These are phyloP conservation scores for Arothron firmamentum DNA, from an alignment of 2,113 vertebrate species.

Conservation along the genomic window DNA sequence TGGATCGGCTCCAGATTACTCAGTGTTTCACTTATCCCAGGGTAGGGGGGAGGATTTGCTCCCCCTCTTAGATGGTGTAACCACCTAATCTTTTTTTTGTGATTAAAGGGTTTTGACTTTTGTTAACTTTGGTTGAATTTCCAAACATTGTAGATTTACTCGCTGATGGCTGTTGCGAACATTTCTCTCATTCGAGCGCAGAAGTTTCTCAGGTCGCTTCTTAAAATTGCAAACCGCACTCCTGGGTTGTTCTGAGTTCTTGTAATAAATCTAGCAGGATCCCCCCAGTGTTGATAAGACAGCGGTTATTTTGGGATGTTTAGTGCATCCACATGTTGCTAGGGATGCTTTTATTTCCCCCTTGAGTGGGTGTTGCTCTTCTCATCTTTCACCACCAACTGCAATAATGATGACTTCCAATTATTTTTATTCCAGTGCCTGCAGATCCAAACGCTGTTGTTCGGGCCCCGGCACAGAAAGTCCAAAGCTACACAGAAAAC, in stretches of 20 bases:
- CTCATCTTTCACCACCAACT: constrained; percentile 42
- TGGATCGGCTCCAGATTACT: constrained; percentile 53
- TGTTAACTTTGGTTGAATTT: constrained; percentile 4
- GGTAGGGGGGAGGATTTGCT: constrained; percentile 39
- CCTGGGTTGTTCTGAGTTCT: constrained; percentile 6
- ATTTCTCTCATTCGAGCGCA: neutral
- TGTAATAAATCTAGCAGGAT: constrained; percentile 21
- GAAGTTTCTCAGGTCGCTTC: neutral
- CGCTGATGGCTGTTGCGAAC: too few species aligned
- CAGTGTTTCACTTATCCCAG: constrained; percentile 42
- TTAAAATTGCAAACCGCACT: constrained; percentile 1
- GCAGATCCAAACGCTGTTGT: constrained; percentile 70
- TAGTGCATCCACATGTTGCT: constrained; percentile 55
- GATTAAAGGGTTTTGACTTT: neutral
- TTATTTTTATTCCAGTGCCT: constrained; percentile 62
- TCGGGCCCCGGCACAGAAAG: constrained; percentile 69
- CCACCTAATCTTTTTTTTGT: neutral
- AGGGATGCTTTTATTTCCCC: constrained; percentile 53
- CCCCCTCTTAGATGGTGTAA: constrained; percentile 22
- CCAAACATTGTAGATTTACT: neutral
- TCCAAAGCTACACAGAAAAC: constrained; percentile 69
- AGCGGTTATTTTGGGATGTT: constrained; percentile 69
- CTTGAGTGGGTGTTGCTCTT: constrained; percentile 16
- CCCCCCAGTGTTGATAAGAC: constrained; percentile 19
- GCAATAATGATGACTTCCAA: neutral